Evolutionary conservation across 2,797 vertebrate species (phyloP).

Genomic region (Mycteria americana): DNA sequence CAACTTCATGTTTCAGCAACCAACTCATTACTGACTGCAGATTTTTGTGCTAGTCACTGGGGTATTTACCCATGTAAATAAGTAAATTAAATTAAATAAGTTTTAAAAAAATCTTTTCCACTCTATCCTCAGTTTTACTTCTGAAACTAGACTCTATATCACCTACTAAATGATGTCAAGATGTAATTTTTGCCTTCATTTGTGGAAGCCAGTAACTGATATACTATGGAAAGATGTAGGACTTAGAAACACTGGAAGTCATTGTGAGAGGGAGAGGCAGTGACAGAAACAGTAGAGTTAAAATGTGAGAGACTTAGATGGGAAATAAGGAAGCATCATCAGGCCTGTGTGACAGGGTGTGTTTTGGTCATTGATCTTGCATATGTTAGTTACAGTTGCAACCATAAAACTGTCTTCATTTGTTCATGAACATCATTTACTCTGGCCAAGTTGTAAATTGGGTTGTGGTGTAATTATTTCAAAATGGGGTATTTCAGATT

Average conservation of each 20-base stretch:
- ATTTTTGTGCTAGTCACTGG: neutral
- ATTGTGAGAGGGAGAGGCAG: neutral
- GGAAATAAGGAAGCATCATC: neutral
- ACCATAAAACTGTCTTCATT: neutral
- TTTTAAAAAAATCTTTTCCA: neutral
- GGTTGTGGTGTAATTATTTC: neutral
- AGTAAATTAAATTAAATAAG: neutral
- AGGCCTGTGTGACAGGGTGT: neutral
- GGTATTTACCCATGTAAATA: neutral
- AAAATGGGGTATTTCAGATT: neutral
- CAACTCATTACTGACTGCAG: neutral
- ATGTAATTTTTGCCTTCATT: neutral
- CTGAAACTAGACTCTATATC: neutral
- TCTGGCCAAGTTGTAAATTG: neutral
- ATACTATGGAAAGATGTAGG: neutral
- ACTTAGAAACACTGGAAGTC: neutral
- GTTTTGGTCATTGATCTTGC: neutral
- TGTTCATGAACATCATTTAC: neutral
- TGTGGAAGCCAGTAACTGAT: neutral
- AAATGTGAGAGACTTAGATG: neutral
- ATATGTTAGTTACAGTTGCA: neutral
- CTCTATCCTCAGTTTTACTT: neutral
- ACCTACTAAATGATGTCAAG: neutral
- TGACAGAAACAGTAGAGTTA: neutral
- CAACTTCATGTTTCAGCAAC: neutral